phyloP scores from a whole-genome alignment of 2,888 invertebrate species.

The Drosophila lacicola region DNA sequence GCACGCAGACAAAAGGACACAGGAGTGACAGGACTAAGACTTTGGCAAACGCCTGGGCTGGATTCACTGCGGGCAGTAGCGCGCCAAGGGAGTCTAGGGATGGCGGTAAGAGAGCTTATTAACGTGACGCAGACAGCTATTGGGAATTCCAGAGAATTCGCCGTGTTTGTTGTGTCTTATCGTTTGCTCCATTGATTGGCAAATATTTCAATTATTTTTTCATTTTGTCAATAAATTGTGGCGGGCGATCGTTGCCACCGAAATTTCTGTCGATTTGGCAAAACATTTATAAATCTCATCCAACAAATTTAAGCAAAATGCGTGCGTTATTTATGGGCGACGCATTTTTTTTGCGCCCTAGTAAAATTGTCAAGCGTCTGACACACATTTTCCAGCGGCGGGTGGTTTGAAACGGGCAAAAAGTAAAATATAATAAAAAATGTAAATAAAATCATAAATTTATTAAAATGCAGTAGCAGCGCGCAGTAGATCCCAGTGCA shows the following conservation, averaged over 20 bases:
- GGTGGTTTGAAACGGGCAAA: conserved; percentile 7
- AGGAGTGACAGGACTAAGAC: conserved; percentile 37
- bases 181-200: conserved; percentile 64
- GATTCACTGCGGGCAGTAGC: conserved; percentile 1
- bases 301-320: conserved; percentile 61
- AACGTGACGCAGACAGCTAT: conserved; percentile 77
- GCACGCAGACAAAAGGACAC: conserved; percentile 17
- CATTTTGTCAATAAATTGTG: conserved; percentile 70
- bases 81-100: not conserved
- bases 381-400: conserved; percentile 58
- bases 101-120: conserved; percentile 59
- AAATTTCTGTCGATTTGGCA: conserved; percentile 69
- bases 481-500: conserved; percentile 54
- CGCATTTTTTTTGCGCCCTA: conserved; percentile 18
- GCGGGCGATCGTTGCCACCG: conserved; percentile 37
- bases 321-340: conserved; percentile 69
- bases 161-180: conserved; percentile 39
- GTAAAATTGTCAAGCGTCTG: conserved; percentile 71
- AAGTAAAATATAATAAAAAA: conserved; percentile 47
- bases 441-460: conserved; percentile 78
- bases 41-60: conserved; percentile 34
- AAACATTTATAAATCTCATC: conserved; percentile 74
- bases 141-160: conserved; percentile 68
- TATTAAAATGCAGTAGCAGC: conserved; percentile 72
- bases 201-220: conserved; percentile 80